phyloP scores from a whole-genome alignment of 1,140 invertebrate genomes.

The Dolichoris vasculosae region DNA sequence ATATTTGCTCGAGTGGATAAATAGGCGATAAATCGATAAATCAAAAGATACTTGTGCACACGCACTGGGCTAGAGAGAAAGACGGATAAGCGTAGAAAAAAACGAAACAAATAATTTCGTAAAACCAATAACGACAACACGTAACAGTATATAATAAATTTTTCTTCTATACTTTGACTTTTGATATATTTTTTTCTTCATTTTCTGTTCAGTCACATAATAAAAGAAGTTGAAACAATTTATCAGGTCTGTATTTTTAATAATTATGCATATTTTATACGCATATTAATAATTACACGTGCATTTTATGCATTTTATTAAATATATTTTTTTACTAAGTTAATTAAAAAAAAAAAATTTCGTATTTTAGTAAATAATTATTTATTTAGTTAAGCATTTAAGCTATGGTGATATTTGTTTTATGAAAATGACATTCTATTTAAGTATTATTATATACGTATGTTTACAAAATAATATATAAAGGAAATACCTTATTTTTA shows the following conservation, averaged over 20 bases:
- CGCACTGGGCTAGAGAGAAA: neutral
- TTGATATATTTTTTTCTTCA: neutral
- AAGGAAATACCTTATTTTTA: neutral
- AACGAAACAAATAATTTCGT: neutral
- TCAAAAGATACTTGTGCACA: neutral
- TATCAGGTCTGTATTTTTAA: neutral
- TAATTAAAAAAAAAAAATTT: neutral
- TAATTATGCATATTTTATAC: neutral
- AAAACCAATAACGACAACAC: neutral
- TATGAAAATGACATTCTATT: neutral
- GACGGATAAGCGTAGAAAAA: neutral
- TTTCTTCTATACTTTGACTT: neutral
- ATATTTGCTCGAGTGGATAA: neutral
- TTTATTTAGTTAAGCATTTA: neutral
- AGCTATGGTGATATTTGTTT: neutral
- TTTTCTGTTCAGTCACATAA: too few species aligned
- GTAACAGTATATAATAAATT: neutral
- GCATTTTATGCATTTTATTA: too few species aligned
- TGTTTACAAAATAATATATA: neutral
- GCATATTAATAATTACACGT: too few species aligned
- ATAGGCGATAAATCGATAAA: neutral
- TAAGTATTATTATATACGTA: neutral
- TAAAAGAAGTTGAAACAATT: too few species aligned
- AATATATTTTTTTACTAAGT: too few species aligned
- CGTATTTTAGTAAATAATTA: neutral